Percentiles rank a stretch among this genome's conserved stretches.
Conservation (phyloP, 2,888 invertebrate genomes). For the Xylocampa areola region DNA sequence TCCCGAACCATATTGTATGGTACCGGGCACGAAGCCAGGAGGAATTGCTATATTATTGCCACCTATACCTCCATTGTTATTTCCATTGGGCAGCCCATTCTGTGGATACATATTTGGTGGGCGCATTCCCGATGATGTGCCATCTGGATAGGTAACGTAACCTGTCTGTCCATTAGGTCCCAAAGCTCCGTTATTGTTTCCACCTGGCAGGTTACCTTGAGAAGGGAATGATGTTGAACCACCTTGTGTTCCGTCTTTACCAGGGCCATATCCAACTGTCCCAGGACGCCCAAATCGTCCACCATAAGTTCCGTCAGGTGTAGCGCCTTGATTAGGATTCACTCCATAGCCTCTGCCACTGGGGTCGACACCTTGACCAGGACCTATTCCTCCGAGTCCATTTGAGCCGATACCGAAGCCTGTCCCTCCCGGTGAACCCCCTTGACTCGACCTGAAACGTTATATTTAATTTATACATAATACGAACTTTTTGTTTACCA, state of each 20-base stretch:
- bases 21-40: constrained; percentile 7
- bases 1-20: constrained; percentile 16
- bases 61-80: constrained; percentile 36
- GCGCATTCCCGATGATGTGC: constrained; percentile 24
- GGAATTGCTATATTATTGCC: constrained; percentile 18
- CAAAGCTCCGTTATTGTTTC: constrained; percentile 26
- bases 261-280: constrained; percentile 11
- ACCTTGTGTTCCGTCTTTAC: constrained; percentile 23
- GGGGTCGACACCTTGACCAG: constrained; percentile 32
- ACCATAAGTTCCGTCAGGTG: constrained; percentile 20
- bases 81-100: constrained; percentile 25
- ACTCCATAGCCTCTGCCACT: constrained; percentile 39
- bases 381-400: constrained; percentile 25
- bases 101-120: constrained; percentile 36
- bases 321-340: constrained; percentile 32
- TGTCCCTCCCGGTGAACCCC: constrained; percentile 26
- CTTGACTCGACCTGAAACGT: constrained; percentile 49
- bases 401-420: constrained; percentile 18
- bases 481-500: background rate
- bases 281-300: constrained; percentile 25
- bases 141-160: constrained; percentile 26
- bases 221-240: constrained; percentile 21
- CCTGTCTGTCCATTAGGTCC: constrained; percentile 36
- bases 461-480: background rate
- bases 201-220: constrained; percentile 21